Evolutionary conservation across 2,113 vertebrate species (phyloP).

Genomic region (Prinia subflava): DNA sequence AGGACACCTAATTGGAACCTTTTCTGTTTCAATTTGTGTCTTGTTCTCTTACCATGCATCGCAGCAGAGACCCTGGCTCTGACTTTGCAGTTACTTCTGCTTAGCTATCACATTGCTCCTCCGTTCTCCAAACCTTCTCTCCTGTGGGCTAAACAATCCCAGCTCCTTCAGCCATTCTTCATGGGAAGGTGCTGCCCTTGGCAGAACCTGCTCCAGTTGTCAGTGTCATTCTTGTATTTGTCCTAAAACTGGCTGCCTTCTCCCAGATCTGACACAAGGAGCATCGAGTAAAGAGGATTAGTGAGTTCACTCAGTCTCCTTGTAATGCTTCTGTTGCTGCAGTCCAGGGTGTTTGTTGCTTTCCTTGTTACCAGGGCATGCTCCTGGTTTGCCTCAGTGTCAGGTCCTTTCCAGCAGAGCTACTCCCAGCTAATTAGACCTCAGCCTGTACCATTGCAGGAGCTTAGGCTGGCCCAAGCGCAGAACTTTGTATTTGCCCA

Average conservation of each 20-base stretch:
- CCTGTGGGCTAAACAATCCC: not conserved
- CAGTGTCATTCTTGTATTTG: not conserved
- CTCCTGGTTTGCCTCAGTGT: not conserved
- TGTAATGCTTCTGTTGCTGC: not conserved
- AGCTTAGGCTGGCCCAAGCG: accelerated
- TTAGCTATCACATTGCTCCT: not conserved
- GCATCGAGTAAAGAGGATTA: accelerated
- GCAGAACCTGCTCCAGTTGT: not conserved
- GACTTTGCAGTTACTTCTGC: not conserved
- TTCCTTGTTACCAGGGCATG: not conserved
- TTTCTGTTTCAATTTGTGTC: not conserved
- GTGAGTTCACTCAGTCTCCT: not conserved
- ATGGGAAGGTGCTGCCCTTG: not conserved
- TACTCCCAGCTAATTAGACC: not conserved
- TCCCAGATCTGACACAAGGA: not conserved
- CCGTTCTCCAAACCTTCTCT: not conserved
- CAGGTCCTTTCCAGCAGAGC: not conserved
- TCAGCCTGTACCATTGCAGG: not conserved
- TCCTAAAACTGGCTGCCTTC: not conserved
- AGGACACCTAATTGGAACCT: not conserved
- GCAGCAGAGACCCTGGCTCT: not conserved
- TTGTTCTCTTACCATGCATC: not conserved
- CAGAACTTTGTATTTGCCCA: not conserved
- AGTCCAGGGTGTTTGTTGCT: not conserved
- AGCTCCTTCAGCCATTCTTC: not conserved